Evolutionary conservation across 2,797 vertebrate species (phyloP), one percentile per base, ranked within the genome.

Genomic region (Ambastaia sidthimunki): DNA sequence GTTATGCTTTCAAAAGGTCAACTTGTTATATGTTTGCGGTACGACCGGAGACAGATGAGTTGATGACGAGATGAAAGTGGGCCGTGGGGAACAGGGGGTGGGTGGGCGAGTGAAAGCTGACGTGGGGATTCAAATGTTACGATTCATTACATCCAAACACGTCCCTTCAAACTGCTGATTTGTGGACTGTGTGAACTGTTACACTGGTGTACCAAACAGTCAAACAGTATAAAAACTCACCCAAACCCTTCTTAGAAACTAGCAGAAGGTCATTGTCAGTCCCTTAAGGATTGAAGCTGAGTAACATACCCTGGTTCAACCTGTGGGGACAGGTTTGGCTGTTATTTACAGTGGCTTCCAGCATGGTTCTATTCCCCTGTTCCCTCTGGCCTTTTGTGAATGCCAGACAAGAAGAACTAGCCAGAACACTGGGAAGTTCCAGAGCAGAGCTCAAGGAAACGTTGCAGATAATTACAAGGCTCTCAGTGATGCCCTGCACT

Each of bases 391-490:
- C 44, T 78, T 78, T 65, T 71, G 34, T 74, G 76, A 80, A 70
- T 66, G 63, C 52, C 54, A 83, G 62, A 67, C 74, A 74, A 15
- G 55, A 59, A 78, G 74, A 48, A 73, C 19, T 65, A 23, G 69
- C 67, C 47, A 47, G 80, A 88, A 88, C 71, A 82, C 83, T 23
- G 79, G 78, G 81, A 86, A 87, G 85, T 85, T 90, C 37, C 54
- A 85, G 85, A 91, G 88, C 85, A 11, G 76, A 83, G 90, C 89
- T 87, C 88, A 87, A 57, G 88, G 92, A 90, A 90, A 74, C 78
- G 77, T 88, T 21, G 21, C 25, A 84, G 90, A 91, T 93, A 91
- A 93, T 93, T 93, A 91, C 88, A 89, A 90, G 91, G 83, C 87
- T 84, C 86, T 92, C 89, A 87, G 85, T 88, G 91, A 92, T 91